Conservation (phyloP, 2,888 invertebrate species). For the Trachelus iudaicus region DNA sequence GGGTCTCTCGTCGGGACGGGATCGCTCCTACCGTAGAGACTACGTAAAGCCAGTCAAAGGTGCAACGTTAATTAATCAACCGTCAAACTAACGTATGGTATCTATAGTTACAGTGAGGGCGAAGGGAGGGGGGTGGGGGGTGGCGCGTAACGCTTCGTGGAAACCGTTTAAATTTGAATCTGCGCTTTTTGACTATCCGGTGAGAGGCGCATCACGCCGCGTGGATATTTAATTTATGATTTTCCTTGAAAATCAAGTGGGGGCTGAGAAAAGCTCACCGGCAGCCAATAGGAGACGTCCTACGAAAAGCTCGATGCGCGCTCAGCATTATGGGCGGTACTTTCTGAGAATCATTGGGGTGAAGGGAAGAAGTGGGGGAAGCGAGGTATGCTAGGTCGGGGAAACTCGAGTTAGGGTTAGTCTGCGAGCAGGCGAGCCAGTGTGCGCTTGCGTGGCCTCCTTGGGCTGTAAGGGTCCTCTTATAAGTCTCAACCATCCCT, state of each 20-base stretch:
- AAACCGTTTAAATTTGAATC: slow-evolving; percentile 28
- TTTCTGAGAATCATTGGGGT: slow-evolving; percentile 12
- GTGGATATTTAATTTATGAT: background rate
- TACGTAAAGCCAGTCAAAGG: background rate
- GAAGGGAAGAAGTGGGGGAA: slow-evolving; percentile 20
- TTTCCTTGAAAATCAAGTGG: background rate
- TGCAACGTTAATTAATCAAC: slow-evolving; percentile 27
- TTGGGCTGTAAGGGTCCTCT: background rate
- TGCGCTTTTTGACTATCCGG: slow-evolving; percentile 18
- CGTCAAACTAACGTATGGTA: slow-evolving; percentile 21
- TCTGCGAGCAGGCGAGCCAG: slow-evolving; percentile 55
- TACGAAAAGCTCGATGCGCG: slow-evolving; percentile 11
- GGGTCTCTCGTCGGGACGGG: too few species aligned
- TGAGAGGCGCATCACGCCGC: background rate
- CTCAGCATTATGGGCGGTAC: slow-evolving; percentile 21
- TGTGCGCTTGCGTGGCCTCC: slow-evolving; percentile 56
- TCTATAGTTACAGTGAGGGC: background rate
- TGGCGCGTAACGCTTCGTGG: slow-evolving; percentile 9
- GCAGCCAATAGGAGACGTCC: background rate
- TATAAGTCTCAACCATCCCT: slow-evolving; percentile 11
- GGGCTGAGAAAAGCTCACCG: background rate
- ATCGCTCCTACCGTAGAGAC: too few species aligned
- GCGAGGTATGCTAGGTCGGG: slow-evolving; percentile 16
- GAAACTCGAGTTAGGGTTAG: slow-evolving; percentile 41
- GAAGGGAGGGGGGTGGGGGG: too few species aligned